phyloP scores from a whole-genome alignment of 2,888 invertebrate genomes.

The Drosophila atripex region DNA sequence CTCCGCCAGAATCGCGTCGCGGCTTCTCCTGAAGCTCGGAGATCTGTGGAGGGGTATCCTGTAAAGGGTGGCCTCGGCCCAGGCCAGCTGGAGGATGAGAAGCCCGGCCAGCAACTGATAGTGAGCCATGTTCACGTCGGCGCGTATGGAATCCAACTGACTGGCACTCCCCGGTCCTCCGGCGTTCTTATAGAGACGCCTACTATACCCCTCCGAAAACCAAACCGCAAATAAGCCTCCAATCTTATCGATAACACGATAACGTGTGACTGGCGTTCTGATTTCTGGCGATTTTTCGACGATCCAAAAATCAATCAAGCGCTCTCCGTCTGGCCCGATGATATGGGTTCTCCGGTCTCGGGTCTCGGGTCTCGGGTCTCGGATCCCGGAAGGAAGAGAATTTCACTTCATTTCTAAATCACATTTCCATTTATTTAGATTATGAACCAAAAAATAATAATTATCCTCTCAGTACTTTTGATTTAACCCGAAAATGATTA shows the following conservation, averaged over 20 bases:
- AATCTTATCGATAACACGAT: conserved; percentile 24
- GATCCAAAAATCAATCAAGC: conserved; percentile 14
- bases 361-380: too few species aligned
- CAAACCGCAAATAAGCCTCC: background rate
- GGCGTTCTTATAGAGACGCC: conserved; percentile 15
- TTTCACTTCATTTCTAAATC: background rate
- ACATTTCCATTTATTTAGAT: too few species aligned
- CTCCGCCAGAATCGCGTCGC: conserved; percentile 42
- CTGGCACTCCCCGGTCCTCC: conserved; percentile 2
- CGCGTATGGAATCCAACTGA: conserved; percentile 14
- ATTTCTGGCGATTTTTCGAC: conserved; percentile 2
- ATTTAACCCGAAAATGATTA: background rate
- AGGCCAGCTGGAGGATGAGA: conserved; percentile 2
- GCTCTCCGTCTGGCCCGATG: background rate
- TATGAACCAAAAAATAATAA: background rate
- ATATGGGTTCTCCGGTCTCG: too few species aligned
- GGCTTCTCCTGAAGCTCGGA: conserved; percentile 22
- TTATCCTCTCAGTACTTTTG: background rate
- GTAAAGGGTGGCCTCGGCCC: background rate
- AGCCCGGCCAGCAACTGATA: background rate
- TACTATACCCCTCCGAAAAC: background rate
- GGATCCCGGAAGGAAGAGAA: background rate
- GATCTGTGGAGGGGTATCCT: conserved; percentile 23
- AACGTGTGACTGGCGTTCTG: background rate
- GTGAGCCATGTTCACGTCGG: conserved; percentile 11